Percentiles rank a stretch among this genome's conserved stretches.
Evolutionary conservation across 2,113 vertebrate genomes (phyloP).

Genomic region (Arizona elegans): DNA sequence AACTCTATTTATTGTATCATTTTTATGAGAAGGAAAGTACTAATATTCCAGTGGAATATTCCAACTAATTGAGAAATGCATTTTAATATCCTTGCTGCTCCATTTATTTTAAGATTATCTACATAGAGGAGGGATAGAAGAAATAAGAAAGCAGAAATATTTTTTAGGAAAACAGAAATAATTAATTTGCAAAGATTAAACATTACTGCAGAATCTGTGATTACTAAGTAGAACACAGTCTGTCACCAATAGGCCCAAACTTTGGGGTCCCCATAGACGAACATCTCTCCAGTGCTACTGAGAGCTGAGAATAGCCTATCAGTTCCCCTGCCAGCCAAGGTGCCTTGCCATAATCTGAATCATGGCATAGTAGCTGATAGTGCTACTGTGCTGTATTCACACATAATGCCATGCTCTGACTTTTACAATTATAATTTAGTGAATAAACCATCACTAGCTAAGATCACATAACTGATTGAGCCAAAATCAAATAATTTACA

Average conservation of each 20-base stretch:
- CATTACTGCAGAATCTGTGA: not conserved
- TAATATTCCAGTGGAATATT: conserved; percentile 36
- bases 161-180: not conserved
- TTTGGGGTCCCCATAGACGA: not conserved
- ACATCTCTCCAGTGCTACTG: not conserved
- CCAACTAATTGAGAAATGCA: conserved; percentile 11
- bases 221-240: not conserved
- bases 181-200: not conserved
- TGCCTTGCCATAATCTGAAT: not conserved
- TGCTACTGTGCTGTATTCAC: not conserved
- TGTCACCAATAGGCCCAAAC: not conserved
- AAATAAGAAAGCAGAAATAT: not conserved
- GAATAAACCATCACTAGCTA: not conserved
- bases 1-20: conserved; percentile 13
- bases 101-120: conserved; percentile 29
- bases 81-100: not conserved
- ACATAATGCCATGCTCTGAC: not conserved
- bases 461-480: not conserved
- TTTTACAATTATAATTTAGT: not conserved
- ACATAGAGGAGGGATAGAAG: not conserved
- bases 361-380: too few species aligned
- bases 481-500: not conserved
- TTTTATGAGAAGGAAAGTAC: conserved; percentile 34
- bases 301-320: not conserved
- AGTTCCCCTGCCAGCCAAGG: too few species aligned